phyloP scores from a whole-genome alignment of 2,888 invertebrate genomes.

The Rhopalosiphum nymphaeae region DNA sequence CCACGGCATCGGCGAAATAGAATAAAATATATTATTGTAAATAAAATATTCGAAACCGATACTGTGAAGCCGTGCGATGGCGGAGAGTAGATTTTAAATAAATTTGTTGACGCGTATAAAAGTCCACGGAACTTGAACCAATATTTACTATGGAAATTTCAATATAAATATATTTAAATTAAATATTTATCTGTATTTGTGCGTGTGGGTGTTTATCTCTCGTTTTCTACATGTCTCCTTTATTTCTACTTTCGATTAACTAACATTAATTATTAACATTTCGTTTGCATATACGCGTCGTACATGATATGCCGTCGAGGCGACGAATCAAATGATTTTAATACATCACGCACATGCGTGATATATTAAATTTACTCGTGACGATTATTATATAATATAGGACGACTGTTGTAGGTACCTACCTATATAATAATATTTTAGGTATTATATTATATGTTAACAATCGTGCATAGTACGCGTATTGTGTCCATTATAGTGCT shows the following conservation, averaged over 20 bases:
- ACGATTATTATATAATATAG: not conserved
- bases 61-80: not conserved
- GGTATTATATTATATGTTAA: not conserved
- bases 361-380: slow-evolving; percentile 1
- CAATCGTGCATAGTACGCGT: not conserved
- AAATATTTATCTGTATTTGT: not conserved
- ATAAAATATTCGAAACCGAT: not conserved
- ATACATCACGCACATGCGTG: not conserved
- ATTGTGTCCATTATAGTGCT: not conserved
- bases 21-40: not conserved
- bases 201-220: not conserved
- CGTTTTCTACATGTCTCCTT: not conserved
- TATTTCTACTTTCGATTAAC: not conserved
- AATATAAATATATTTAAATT: slow-evolving; percentile 1
- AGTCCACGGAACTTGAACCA: not conserved
- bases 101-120: not conserved
- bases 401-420: not conserved
- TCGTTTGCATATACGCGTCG: not conserved
- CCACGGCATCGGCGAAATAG: not conserved
- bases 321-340: not conserved
- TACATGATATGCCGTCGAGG: no score
- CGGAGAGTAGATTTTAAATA: not conserved
- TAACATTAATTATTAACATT: not conserved
- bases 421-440: not conserved
- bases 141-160: not conserved